Evolutionary conservation across 92 coral and sea anemone species (phyloP).

Genomic region (Scolanthus callimorphus): DNA sequence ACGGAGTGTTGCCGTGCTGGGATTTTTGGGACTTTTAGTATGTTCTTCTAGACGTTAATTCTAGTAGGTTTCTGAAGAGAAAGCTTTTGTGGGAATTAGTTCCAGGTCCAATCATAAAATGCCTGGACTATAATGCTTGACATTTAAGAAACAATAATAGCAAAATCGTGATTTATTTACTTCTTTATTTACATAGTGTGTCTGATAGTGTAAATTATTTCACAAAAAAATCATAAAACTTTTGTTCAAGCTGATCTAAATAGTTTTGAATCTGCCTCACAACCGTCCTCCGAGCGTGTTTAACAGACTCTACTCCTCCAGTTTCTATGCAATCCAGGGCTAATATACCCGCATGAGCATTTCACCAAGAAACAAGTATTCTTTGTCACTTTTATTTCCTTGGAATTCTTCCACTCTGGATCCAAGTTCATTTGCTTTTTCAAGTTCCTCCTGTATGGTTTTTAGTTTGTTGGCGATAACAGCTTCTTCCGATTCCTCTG

Average conservation of each 20-base stretch:
- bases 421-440: slow-evolving; percentile 28
- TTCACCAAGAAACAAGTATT: slow-evolving; percentile 32
- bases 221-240: too few species aligned
- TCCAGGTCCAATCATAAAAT: too few species aligned
- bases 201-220: background rate
- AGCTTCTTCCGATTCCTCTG: background rate
- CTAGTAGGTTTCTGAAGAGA: too few species aligned
- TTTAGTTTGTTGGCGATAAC: slow-evolving; percentile 9
- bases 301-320: slow-evolving; percentile 33
- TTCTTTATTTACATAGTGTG: background rate
- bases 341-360: slow-evolving; percentile 42
- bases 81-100: too few species aligned
- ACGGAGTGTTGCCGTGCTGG: too few species aligned
- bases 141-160: too few species aligned
- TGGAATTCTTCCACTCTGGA: slow-evolving; percentile 20
- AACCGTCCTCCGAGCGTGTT: slow-evolving; percentile 24
- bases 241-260: slow-evolving; percentile 25
- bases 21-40: too few species aligned
- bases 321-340: slow-evolving; percentile 32
- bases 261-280: slow-evolving; percentile 44
- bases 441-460: slow-evolving; percentile 23
- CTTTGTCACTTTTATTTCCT: slow-evolving; percentile 25
- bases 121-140: too few species aligned
- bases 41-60: too few species aligned
- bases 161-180: too few species aligned